phyloP scores from a whole-genome alignment of 2,797 vertebrate genomes.

The Huso huso region DNA sequence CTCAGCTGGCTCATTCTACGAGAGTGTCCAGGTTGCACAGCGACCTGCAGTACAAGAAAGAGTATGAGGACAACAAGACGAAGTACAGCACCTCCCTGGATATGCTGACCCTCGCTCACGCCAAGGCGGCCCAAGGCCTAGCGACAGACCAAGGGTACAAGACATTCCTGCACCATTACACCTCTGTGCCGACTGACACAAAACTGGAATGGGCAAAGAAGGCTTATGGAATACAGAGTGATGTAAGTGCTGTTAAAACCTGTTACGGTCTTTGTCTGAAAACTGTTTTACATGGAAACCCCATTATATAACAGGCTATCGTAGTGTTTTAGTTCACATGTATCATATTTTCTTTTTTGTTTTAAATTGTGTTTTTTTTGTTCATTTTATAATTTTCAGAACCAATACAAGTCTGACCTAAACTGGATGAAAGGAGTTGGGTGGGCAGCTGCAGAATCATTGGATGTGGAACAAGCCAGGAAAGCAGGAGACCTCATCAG shows the following conservation, averaged over 20 bases:
- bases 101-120: conserved; percentile 85
- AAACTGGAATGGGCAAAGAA: conserved; percentile 87
- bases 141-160: conserved; percentile 81
- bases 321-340: too few relatives aligned
- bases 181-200: conserved; percentile 79
- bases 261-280: too few relatives aligned
- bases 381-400: conserved; percentile 59
- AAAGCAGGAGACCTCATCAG: conserved; percentile 88
- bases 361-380: neutral
- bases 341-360: too few relatives aligned
- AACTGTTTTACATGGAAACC: too few relatives aligned
- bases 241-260: conserved; percentile 61
- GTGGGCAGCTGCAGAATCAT: conserved; percentile 85
- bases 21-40: conserved; percentile 87
- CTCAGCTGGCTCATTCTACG: conserved; percentile 80
- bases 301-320: too few relatives aligned
- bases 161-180: conserved; percentile 76
- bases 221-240: conserved; percentile 82
- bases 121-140: conserved; percentile 84
- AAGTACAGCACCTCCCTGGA: conserved; percentile 75
- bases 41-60: conserved; percentile 73
- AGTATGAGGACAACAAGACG: conserved; percentile 69
- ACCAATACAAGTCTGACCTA: conserved; percentile 87
- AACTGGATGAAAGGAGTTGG: conserved; percentile 96
- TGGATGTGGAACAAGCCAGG: conserved; percentile 91